Base-by-base conservation (phyloP, 2,888 invertebrate genomes). In the Oligia fasciuncula region DNA sequence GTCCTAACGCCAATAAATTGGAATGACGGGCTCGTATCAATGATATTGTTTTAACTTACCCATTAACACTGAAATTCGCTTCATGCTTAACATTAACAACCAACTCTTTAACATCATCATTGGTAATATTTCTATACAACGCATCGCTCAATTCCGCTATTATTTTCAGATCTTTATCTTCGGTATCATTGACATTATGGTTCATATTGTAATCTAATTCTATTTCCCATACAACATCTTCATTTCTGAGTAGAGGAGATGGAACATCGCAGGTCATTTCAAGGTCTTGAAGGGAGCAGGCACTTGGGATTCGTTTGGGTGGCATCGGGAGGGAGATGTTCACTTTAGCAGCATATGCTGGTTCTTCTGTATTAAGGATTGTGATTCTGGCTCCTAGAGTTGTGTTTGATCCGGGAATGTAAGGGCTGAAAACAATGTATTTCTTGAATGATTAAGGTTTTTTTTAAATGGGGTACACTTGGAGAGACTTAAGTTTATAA, bases 281-380 rank as follows among this genome's bases (percentile, higher is more conserved):
- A 0, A 93, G 77, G 2, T 91, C 90, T 87, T 93, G 87, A 11
- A 96, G 87, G 1, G 92, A 91, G 78, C 96, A 97, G 5, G 91
- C 92, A 29, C 91, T 92, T 5, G 95, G 96, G 0, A 96, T 91
- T 76, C 96, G 91, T 80, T 93, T 93, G 0, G 95, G 95, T 40
- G 91, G 89, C 43, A 92, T 88, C 2, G 96, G 95, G 1, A 96
- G 83, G 0, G 89, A 88, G 2, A 97, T 85, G 13, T 93, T 90
- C 0, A 96, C 93, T 82, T 91, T 93, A 0, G 95, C 95, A 14
- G 94, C 95, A 63, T 95, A 96, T 0, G 96, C 96, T n/a, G 97
- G 96, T 85, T 97, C 97, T 76, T 93, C 94, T 74, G 87, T 90
- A 74, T 97, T 96, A 0, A 91, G 29, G 0, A 96, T 91, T 3